Base-by-base conservation (phyloP, 2,888 invertebrate genomes). In the Galerucella pusilla region DNA sequence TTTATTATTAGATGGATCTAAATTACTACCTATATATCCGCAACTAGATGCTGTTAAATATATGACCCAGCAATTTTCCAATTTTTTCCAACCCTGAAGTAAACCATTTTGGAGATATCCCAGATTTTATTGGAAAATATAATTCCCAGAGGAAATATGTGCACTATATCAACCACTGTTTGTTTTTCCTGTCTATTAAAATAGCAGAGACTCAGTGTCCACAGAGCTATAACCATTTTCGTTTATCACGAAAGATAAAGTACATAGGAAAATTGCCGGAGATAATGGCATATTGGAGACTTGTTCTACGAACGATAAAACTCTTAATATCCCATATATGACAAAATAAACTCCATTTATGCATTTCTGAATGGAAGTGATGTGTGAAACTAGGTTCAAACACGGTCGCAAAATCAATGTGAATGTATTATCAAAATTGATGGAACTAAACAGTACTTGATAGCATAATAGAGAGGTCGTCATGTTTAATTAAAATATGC, bases 221-320 rank as follows among this genome's bases (percentile, higher is more conserved):
- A 46, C 42, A 54, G 20, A 28, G 35, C 49, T 42, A 14, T 42
- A 63, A 28, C 52, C 52, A 5, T 45, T 42, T 54, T 57, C 61
- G 42, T 54, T 46, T 60, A 67, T 74, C 42, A 66, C 12, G 14
- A 61, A 61, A 67, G 63, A 74, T 54, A 63, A 69, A 74, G 70
- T 71, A 57, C 52, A 65, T 63, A 25, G 63, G 46, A 63, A 65
- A 74, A 69, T 69, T 59, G 64, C 65, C 52, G 61, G 60, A 52
- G 67, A 67, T 74, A 74, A 74, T 71, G 35, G 70, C 66, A 74
- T 71, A 74, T 74, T 71, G 71, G 61, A 71, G 74, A 65, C 66
- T 60, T 70, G 74, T 71, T 70, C 67, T 61, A 74, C 67, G 70
- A 63, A 46, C 52, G 61, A 63, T 74, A 66, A 68, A 74, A 65